Conservation (phyloP, 1,140 invertebrate species). For the Drosophila serrata region DNA sequence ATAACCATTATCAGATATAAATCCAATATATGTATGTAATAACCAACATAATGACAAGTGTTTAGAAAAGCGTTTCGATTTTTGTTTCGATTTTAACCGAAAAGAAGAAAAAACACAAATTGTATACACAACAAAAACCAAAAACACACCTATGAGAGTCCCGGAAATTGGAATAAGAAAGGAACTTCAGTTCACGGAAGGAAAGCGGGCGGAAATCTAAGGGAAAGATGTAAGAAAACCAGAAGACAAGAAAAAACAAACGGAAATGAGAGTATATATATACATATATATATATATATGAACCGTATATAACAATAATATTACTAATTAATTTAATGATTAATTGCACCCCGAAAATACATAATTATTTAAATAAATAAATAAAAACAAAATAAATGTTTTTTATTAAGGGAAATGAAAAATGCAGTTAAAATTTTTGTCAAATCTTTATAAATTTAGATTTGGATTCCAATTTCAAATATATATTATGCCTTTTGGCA, state of each 20-base stretch:
- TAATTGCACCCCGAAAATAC: constrained; percentile 84
- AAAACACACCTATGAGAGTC: constrained; percentile 27
- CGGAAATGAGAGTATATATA: constrained; percentile 60
- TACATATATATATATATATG: constrained; percentile 70
- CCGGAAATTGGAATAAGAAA: constrained; percentile 5
- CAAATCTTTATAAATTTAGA: no score
- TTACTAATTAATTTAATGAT: constrained; percentile 85
- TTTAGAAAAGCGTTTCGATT: constrained; percentile 66
- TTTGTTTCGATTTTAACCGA: constrained; percentile 56
- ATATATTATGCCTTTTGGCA: no score
- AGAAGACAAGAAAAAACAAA: constrained; percentile 26
- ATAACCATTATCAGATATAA: constrained; percentile 71
- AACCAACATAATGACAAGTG: constrained; percentile 45
- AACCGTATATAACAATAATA: constrained; percentile 84
- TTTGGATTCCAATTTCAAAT: no score
- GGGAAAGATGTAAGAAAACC: constrained; percentile 33
- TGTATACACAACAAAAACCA: constrained; percentile 45
- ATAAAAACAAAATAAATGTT: constrained; percentile 62
- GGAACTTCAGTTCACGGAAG: neutral
- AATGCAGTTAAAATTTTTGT: no score
- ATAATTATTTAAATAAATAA: constrained; percentile 85
- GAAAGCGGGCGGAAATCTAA: constrained; percentile 7
- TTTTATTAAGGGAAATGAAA: neutral
- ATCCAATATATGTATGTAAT: constrained; percentile 50
- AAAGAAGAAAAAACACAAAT: constrained; percentile 28